phyloP scores from a whole-genome alignment of 2,797 vertebrate species.

The Lacerta viridis region DNA sequence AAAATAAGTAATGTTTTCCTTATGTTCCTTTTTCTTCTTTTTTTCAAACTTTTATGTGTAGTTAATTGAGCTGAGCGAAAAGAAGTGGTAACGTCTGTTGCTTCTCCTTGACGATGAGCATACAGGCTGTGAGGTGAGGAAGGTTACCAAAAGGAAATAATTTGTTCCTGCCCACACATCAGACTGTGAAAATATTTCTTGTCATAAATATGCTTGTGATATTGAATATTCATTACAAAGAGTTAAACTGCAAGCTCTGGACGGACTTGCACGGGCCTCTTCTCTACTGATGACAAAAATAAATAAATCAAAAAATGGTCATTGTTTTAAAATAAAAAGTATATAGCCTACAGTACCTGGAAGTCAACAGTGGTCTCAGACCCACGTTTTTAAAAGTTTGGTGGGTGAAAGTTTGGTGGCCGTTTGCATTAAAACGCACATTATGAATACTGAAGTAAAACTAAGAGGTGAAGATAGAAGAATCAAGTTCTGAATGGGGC shows the following conservation, averaged over 20 bases:
- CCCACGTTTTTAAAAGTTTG: constrained; percentile 35
- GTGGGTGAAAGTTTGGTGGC: background rate
- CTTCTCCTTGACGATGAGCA: constrained; percentile 45
- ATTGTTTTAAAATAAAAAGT: constrained; percentile 18
- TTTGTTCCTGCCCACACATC: constrained; percentile 46
- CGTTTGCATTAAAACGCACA: constrained; percentile 24
- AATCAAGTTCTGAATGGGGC: constrained; percentile 5
- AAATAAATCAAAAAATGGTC: constrained; percentile 31
- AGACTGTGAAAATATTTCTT: constrained; percentile 44
- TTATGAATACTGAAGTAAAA: constrained; percentile 47
- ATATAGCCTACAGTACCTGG: constrained; percentile 40
- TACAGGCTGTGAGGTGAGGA: constrained; percentile 23
- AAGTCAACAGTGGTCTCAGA: constrained; percentile 49
- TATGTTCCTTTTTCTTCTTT: constrained; percentile 15
- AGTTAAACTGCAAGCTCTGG: constrained; percentile 36
- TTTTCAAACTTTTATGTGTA: constrained; percentile 26
- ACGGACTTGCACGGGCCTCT: background rate
- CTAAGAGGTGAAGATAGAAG: background rate
- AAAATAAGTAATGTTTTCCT: constrained; percentile 52
- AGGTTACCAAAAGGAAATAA: constrained; percentile 43
- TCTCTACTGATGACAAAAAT: constrained; percentile 7
- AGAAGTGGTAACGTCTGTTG: constrained; percentile 36
- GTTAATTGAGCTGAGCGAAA: constrained; percentile 55
- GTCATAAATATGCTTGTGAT: constrained; percentile 23
- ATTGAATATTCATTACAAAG: background rate